phyloP scores from a whole-genome alignment of 35 echinoderm and acorn worm genomes.

The Acanthaster planci region DNA sequence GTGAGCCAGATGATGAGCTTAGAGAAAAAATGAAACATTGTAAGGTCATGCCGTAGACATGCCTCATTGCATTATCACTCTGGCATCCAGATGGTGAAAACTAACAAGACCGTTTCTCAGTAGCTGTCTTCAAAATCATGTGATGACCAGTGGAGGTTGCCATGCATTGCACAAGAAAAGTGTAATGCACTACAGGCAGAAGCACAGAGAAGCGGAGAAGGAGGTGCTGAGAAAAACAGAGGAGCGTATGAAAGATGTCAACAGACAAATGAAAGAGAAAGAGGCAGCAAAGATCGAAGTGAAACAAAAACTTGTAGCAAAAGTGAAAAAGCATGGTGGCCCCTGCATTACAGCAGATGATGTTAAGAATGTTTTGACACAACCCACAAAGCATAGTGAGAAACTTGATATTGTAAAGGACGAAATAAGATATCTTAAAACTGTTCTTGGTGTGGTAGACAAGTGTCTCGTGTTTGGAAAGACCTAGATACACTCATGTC shows the following conservation, averaged over 20 bases:
- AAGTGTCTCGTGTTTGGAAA: constrained; percentile 4
- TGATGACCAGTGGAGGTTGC: neutral
- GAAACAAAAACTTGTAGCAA: neutral
- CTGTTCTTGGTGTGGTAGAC: constrained; percentile 27
- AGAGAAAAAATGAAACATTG: constrained; percentile 31
- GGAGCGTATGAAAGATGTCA: neutral
- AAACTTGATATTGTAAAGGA: constrained; percentile 25
- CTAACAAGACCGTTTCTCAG: constrained; percentile 23
- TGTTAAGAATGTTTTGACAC: neutral
- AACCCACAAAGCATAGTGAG: neutral
- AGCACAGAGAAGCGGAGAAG: constrained; percentile 12
- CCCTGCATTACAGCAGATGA: constrained; percentile 2
- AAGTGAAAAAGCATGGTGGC: constrained; percentile 27
- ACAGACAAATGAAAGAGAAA: constrained; percentile 28
- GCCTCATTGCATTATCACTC: constrained; percentile 40
- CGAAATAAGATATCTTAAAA: constrained; percentile 39
- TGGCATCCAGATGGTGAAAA: constrained; percentile 27
- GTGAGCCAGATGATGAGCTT: constrained; percentile 21
- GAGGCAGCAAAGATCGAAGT: neutral
- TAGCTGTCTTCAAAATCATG: neutral
- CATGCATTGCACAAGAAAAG: constrained; percentile 5
- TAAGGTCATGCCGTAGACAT: constrained; percentile 37
- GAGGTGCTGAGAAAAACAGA: constrained; percentile 3
- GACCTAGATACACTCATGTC: neutral
- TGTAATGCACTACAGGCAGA: neutral